Percentiles rank a stretch among this genome's conserved stretches.
phyloP scores from a whole-genome alignment of 2,113 vertebrate species.

The Parotia lawesii region DNA sequence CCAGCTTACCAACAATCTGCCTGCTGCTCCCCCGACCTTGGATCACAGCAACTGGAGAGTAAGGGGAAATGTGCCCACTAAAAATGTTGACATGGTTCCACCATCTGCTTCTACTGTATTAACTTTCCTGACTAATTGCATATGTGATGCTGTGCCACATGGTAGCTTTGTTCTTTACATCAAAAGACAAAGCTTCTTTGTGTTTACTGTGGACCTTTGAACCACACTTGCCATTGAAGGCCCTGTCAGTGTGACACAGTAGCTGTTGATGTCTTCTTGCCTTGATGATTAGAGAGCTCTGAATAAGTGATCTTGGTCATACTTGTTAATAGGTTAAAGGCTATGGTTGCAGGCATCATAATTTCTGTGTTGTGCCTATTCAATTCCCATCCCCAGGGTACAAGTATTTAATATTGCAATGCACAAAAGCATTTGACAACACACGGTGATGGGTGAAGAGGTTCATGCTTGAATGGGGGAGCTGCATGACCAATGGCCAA shows the following conservation, averaged over 20 bases:
- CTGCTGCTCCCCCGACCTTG: not conserved
- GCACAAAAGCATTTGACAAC: slow-evolving; percentile 32
- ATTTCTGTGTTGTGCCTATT: slow-evolving; percentile 43
- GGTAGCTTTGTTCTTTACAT: slow-evolving; percentile 60
- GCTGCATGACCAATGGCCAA: not conserved
- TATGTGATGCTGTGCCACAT: slow-evolving; percentile 61
- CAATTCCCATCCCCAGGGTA: slow-evolving; percentile 2
- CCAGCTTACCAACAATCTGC: not conserved
- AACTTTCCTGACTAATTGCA: slow-evolving; percentile 55
- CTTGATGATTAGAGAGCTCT: slow-evolving; percentile 27
- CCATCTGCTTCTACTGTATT: slow-evolving; percentile 65
- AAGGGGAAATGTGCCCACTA: slow-evolving; percentile 28
- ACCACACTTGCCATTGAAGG: slow-evolving; percentile 15
- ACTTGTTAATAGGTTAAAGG: slow-evolving; percentile 55
- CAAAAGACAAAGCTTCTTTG: slow-evolving; percentile 36
- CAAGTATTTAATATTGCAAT: not conserved
- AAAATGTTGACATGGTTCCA: slow-evolving; percentile 50
- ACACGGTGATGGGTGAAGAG: not conserved
- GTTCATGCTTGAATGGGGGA: not conserved
- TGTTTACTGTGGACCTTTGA: slow-evolving; percentile 42
- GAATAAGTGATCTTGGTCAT: slow-evolving; percentile 27
- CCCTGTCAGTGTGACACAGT: slow-evolving; percentile 18
- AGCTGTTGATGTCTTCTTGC: slow-evolving; percentile 53
- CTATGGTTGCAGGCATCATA: slow-evolving; percentile 2
- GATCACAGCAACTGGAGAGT: not conserved